phyloP scores from a whole-genome alignment of 1,140 invertebrate species.

The Neuroterus valhalla region DNA sequence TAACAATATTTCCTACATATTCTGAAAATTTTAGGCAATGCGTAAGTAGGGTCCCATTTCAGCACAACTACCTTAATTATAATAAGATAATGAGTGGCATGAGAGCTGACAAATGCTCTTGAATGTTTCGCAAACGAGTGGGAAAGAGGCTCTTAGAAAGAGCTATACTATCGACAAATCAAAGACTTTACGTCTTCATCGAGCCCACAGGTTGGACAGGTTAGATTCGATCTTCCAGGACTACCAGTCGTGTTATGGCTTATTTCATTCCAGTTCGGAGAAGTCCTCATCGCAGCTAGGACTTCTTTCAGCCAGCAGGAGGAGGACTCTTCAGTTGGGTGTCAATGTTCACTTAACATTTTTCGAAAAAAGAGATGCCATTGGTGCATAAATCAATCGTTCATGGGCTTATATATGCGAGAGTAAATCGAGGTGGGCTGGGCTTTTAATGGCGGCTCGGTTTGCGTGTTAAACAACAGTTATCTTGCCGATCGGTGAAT shows the following conservation, averaged over 20 bases:
- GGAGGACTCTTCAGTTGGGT: neutral
- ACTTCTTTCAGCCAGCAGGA: too few species aligned
- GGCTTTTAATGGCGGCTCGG: conserved; percentile 58
- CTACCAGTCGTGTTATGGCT: neutral
- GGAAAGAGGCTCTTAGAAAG: neutral
- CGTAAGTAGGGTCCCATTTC: too few species aligned
- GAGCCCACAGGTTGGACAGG: neutral
- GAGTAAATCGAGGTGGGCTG: conserved; percentile 44
- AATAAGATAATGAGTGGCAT: neutral
- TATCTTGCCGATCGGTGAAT: conserved; percentile 66
- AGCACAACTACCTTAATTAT: conserved; percentile 22
- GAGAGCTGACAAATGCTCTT: conserved; percentile 7
- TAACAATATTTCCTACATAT: too few species aligned
- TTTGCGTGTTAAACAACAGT: conserved; percentile 68
- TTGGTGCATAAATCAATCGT: conserved; percentile 32
- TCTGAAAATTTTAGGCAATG: too few species aligned
- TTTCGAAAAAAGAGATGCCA: conserved; percentile 19
- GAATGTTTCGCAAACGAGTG: neutral
- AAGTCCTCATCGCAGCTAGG: too few species aligned
- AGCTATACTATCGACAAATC: conserved; percentile 6
- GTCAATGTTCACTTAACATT: conserved; percentile 23
- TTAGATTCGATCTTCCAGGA: too few species aligned
- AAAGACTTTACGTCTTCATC: conserved; percentile 3
- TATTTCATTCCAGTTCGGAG: neutral
- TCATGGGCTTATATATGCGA: conserved; percentile 45